Percentiles rank a stretch among this genome's conserved stretches.
These are phyloP conservation scores for Hyperoplus immaculatus DNA, from an alignment of 2,797 vertebrate species.

Conservation along the genomic window DNA sequence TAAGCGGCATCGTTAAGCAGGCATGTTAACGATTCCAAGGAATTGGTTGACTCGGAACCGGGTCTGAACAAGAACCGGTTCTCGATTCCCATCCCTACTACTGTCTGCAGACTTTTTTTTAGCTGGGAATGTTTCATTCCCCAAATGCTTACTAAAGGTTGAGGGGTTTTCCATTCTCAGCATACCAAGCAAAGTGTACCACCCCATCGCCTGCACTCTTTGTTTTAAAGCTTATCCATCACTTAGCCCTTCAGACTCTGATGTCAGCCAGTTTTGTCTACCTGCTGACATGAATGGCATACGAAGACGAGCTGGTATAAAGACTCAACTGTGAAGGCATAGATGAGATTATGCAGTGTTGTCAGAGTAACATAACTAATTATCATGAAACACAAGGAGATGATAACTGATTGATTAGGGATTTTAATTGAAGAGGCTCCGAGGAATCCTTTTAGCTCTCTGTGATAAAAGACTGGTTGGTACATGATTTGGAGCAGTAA, in stretches of 20 bases:
- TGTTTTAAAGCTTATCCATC: conserved; percentile 42
- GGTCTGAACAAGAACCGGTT: too few species aligned
- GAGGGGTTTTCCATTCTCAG: conserved; percentile 52
- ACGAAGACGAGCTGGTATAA: conserved; percentile 40
- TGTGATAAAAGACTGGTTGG: conserved; percentile 67
- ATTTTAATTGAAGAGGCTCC: conserved; percentile 77
- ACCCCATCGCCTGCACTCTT: conserved; percentile 23
- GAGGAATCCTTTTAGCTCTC: conserved; percentile 65
- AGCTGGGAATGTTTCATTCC: conserved; percentile 33
- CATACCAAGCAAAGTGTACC: conserved; percentile 47
- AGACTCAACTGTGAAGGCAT: conserved; percentile 52
- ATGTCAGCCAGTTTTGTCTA: conserved; percentile 62
- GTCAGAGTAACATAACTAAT: conserved; percentile 70
- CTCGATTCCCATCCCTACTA: too few species aligned
- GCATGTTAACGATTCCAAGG: too few species aligned
- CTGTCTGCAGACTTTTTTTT: conserved; percentile 14
- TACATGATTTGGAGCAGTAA: conserved; percentile 56
- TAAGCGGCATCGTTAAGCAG: too few species aligned
- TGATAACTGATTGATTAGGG: conserved; percentile 79
- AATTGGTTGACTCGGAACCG: too few species aligned
- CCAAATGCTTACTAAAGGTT: conserved; percentile 43
- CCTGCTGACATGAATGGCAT: conserved; percentile 63
- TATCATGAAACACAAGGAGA: conserved; percentile 74
- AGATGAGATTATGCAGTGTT: conserved; percentile 69
- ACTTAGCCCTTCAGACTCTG: conserved; percentile 56